Conservation (phyloP, 2,113 vertebrate genomes). For the Gobiocypris rarus region DNA sequence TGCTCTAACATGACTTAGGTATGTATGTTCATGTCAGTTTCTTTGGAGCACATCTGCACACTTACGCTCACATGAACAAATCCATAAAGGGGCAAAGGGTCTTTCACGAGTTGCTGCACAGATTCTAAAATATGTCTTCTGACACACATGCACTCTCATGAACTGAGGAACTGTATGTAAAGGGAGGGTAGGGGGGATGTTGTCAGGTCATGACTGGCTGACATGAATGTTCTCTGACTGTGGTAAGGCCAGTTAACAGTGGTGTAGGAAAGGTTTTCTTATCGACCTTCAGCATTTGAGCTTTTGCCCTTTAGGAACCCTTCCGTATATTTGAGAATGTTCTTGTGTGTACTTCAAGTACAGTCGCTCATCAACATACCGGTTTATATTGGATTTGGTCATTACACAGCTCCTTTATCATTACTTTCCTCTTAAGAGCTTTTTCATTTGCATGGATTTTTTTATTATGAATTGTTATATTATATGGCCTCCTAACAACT, state of each 20-base stretch:
- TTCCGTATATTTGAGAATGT: neutral
- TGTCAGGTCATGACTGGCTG: neutral
- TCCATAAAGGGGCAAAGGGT: constrained; percentile 26
- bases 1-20: neutral
- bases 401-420: neutral
- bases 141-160: neutral
- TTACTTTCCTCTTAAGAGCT: neutral
- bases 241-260: neutral
- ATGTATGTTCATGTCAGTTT: neutral
- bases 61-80: constrained; percentile 13
- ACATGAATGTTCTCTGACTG: constrained; percentile 38
- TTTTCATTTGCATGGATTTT: neutral
- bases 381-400: neutral
- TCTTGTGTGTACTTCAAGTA: neutral
- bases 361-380: neutral
- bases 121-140: constrained; percentile 25
- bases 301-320: neutral
- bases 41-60: constrained; percentile 2
- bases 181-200: neutral
- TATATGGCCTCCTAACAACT: neutral
- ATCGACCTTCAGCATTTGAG: neutral
- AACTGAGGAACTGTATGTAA: neutral
- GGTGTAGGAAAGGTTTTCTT: neutral
- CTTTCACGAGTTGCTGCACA: constrained; percentile 10
- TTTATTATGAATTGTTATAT: neutral